phyloP scores from a whole-genome alignment of 2,888 invertebrate species.

The Agrotis clavis region DNA sequence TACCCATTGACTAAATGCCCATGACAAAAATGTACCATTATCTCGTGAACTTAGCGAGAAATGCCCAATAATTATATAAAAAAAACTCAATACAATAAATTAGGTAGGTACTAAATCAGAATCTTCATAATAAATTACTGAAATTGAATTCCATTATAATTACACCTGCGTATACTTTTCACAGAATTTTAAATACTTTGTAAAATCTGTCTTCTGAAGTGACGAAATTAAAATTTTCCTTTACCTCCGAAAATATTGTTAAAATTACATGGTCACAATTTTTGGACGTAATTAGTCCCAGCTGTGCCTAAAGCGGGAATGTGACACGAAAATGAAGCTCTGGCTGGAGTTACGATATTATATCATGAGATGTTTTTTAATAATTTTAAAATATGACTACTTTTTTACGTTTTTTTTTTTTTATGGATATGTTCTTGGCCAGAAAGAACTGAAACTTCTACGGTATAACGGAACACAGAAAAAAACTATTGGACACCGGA shows the following conservation, averaged over 20 bases:
- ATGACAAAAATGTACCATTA: no score
- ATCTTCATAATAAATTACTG: not conserved
- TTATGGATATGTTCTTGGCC: no score
- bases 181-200: slow-evolving; percentile 12
- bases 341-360: slow-evolving; percentile 19
- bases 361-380: slow-evolving; percentile 17
- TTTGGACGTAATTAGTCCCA: slow-evolving; percentile 43
- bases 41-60: no score
- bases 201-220: slow-evolving; percentile 9
- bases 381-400: not conserved
- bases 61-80: no score
- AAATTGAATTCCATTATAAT: slow-evolving; percentile 18
- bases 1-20: no score
- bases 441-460: no score
- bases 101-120: no score
- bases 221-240: slow-evolving; percentile 37
- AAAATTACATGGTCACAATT: slow-evolving; percentile 43
- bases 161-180: slow-evolving; percentile 6
- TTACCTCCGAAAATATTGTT: slow-evolving; percentile 33
- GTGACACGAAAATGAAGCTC: slow-evolving; percentile 41
- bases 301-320: slow-evolving; percentile 35
- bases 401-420: not conserved
- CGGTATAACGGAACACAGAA: no score
- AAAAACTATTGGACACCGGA: no score
- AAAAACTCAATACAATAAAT: no score